Base-by-base conservation (phyloP, 2,113 vertebrate genomes). In the Arizona elegans region DNA sequence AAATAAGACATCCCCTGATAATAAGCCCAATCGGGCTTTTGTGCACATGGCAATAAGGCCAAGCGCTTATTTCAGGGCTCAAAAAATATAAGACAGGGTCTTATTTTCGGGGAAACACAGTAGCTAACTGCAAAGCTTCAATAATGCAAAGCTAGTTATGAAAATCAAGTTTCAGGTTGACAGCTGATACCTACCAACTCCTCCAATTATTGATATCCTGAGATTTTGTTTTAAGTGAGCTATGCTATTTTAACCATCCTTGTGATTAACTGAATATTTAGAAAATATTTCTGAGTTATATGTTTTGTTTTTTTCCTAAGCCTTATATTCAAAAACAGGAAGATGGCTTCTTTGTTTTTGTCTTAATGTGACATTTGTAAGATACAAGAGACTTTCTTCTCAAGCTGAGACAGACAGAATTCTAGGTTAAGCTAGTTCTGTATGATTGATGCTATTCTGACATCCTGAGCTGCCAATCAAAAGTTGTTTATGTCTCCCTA, bases 281-380 rank as follows among this genome's bases (percentile, higher is more conserved):
- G 50, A 47, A 88, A 88, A 26, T 86, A 62, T 3, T 87, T 92
- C 93, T 93, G 94, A 95, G 54, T 95, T 94, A 94, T 96, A 86
- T 62, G 33, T 38, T 92, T 19, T 12, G 26, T 62, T 88, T 65
- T 88, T 88, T 55, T 26, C 19, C n/a, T 47, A 26, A 38, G 24
- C 75, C 17, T 38, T 55, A 26, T 47, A n/a, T 81, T 29, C 33
- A 81, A 33, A 88, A 88, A 81, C n/a, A 47, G 62, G 33, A 88
- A 29, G 50, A 70, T 17, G 50, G 29, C 9, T 24, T 65, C 65
- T 19, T 58, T 89, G 0, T 43, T 89, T 85, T 53, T 33, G 47
- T 70, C 50, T 92, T 92, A 62, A n/a, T 43, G 0, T n/a, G 38
- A 38, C 17, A 91, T 3, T 65, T 50, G 90, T 85, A 90, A 19